phyloP scores from a whole-genome alignment of 1,140 invertebrate genomes.

The Drosophila lini region DNA sequence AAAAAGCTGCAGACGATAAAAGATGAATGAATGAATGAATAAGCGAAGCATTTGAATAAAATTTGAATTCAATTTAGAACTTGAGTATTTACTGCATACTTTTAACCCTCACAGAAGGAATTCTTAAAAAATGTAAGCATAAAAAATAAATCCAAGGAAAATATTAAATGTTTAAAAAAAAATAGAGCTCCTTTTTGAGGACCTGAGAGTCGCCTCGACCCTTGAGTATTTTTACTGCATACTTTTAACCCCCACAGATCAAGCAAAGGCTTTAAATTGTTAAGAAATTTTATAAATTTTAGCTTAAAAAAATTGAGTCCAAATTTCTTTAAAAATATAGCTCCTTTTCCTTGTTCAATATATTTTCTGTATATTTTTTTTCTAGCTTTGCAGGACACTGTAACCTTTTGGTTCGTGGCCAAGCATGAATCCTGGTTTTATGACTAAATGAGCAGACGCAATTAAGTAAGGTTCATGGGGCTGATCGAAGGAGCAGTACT shows the following conservation, averaged over 20 bases:
- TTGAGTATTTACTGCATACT: constrained; percentile 3
- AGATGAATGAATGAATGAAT: constrained; percentile 67
- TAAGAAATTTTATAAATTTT: neutral
- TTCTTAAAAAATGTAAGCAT: too few relatives aligned
- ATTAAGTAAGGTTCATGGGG: constrained; percentile 52
- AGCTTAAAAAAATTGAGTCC: neutral
- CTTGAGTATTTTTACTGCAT: too few relatives aligned
- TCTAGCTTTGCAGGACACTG: neutral
- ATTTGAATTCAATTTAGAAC: constrained; percentile 49
- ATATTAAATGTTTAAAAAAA: too few relatives aligned
- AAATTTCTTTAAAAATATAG: too few relatives aligned
- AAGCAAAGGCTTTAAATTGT: neutral
- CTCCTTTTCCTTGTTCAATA: neutral
- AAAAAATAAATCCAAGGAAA: too few relatives aligned
- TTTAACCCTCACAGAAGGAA: neutral
- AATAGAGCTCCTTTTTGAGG: too few relatives aligned
- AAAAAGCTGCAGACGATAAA: constrained; percentile 23
- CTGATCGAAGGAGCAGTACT: neutral
- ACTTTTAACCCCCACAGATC: too few relatives aligned
- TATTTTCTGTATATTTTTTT: neutral
- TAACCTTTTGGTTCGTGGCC: constrained; percentile 3
- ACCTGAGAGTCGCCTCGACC: too few relatives aligned
- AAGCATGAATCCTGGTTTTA: constrained; percentile 59
- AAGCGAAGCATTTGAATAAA: constrained; percentile 58
- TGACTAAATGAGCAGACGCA: constrained; percentile 68